Evolutionary conservation across 2,888 invertebrate species (phyloP).

Genomic region (Hypolimnas misippus): DNA sequence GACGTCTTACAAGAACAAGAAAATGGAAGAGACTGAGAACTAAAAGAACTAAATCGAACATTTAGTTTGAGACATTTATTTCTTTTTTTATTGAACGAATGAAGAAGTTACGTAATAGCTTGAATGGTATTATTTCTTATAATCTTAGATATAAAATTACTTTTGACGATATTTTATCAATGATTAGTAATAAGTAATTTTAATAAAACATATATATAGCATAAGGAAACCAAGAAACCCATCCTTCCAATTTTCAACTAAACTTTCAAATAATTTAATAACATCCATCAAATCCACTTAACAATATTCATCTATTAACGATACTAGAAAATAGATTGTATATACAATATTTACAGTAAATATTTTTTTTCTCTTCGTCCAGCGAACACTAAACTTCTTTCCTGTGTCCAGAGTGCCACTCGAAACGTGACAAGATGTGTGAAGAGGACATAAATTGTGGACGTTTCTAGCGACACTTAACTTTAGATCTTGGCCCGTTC

Average conservation of each 20-base stretch:
- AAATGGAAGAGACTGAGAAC: conserved; percentile 53
- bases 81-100: background rate
- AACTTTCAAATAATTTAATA: no score
- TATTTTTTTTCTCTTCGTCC: conserved; percentile 36
- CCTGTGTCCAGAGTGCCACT: conserved; percentile 39
- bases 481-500: conserved; percentile 62
- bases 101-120: background rate
- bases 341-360: conserved; percentile 21
- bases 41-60: background rate
- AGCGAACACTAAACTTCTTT: conserved; percentile 37
- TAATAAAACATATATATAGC: no score
- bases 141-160: no score
- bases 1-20: conserved; percentile 42
- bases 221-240: no score
- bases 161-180: no score
- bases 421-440: conserved; percentile 41
- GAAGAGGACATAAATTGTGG: conserved; percentile 50
- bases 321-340: conserved; percentile 30
- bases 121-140: no score
- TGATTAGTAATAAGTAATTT: no score
- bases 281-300: no score
- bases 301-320: no score
- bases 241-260: no score
- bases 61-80: background rate
- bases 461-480: conserved; percentile 61